Base-by-base conservation (phyloP, 2,797 vertebrate species). In the Acestrorhynchus altus region DNA sequence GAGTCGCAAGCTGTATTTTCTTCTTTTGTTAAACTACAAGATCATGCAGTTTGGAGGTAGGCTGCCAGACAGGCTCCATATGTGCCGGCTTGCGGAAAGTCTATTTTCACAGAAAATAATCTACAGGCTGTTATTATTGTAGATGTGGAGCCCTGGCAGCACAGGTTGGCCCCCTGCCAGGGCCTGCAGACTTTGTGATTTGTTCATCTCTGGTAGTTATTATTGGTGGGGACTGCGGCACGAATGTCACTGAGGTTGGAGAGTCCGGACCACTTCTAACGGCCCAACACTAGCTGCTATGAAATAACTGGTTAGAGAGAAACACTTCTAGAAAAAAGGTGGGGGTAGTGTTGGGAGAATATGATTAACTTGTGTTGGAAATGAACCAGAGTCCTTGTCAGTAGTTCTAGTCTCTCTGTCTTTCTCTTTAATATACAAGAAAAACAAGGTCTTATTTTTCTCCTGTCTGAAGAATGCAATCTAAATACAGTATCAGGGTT, bases 261-360 rank as follows among this genome's bases (percentile, higher is more conserved):
- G 77, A 63, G 28, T 24, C 67, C 64, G 60, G 78, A 83, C 75
- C 82, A 83, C 72, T 81, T 84, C 79, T 80, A 74, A 84, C 60
- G 42, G 72, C 65, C 68, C 39, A 46, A 78, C 54, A 65, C 68
- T 76, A 74, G 80, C 74, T 75, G 78, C 61, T 70, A 77, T 71
- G 20, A 52, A 77, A 78, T 70, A 46, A 51, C 77, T 77, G 40
- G 75, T 71, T 77, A 76, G 42, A 74, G 44, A 86, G 77, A 84
- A 86, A 79, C 42, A 28, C 18, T 22, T 16, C 63, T 81, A 86
- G 85, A 85, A 86, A 86, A 87, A 88, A 91, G 88, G 88, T 90
- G 89, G n/a, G n/a, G n/a, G n/a, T n/a, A n/a, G n/a, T n/a, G n/a
- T n/a, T n/a, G 51, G 46, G 31, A 47, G 74, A 64, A 35, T 68